Conservation (phyloP, 2,888 invertebrate species). For the Dinocampus coccinellae region DNA sequence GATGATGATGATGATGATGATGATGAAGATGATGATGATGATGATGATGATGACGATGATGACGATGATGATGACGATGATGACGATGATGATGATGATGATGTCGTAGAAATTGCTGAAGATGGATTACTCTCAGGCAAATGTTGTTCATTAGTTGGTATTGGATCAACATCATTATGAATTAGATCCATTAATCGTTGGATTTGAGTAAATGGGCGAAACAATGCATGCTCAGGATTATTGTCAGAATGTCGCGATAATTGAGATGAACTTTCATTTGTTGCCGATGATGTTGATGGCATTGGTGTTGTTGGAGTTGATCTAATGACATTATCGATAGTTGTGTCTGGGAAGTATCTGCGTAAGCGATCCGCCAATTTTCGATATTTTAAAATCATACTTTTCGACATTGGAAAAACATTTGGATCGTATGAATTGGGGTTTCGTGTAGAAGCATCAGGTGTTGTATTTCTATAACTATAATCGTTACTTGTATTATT, state of each 20-base stretch:
- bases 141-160: constrained; percentile 15
- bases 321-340: constrained; percentile 8
- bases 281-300: background rate
- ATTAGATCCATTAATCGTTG: too few species aligned
- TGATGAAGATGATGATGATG: background rate
- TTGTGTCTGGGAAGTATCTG: constrained; percentile 31
- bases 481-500: background rate
- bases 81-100: background rate
- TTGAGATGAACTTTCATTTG: background rate
- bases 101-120: background rate
- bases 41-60: too few species aligned
- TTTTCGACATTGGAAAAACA: background rate
- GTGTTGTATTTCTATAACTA: background rate
- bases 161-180: constrained; percentile 40
- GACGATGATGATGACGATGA: background rate
- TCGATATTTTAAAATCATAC: constrained; percentile 14
- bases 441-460: too few species aligned
- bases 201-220: constrained; percentile 52
- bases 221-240: constrained; percentile 43
- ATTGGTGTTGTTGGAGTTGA: background rate
- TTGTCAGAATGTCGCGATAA: constrained; percentile 22
- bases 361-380: constrained; percentile 41
- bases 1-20: too few species aligned
- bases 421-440: too few species aligned
- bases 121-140: background rate